Evolutionary conservation across 2,888 invertebrate species (phyloP).

Genomic region (Epinotia ramella): DNA sequence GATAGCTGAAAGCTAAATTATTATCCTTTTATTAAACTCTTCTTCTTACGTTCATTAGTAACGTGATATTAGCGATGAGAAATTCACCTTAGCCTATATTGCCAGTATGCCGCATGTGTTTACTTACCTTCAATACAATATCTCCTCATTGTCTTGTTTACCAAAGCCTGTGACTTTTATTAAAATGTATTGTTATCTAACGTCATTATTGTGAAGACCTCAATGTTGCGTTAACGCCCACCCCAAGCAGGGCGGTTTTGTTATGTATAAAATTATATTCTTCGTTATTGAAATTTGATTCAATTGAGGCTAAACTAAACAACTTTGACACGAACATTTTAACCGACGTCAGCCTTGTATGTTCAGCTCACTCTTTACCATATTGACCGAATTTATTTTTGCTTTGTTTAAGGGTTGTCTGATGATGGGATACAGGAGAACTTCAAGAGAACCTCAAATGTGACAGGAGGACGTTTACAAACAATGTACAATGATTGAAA

Average conservation of each 20-base stretch:
- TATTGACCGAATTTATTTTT: no score
- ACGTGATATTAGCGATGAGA: neutral
- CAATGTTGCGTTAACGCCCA: constrained; percentile 17
- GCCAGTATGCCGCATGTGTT: neutral
- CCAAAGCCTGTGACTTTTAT: constrained; percentile 30
- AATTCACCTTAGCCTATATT: neutral
- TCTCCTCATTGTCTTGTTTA: constrained; percentile 23
- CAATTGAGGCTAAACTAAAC: constrained; percentile 4
- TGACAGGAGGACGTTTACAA: no score
- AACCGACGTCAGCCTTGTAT: no score
- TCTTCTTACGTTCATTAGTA: neutral
- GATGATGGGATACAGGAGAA: no score
- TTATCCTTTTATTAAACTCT: neutral
- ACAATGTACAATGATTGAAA: no score
- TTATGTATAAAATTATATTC: neutral
- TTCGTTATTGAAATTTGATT: neutral
- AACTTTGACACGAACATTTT: neutral
- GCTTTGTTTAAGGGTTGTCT: no score
- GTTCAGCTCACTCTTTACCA: no score
- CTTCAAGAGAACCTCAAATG: no score
- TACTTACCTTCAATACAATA: constrained; percentile 1
- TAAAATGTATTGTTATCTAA: constrained; percentile 25
- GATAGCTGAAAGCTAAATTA: neutral
- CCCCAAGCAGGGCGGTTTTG: neutral
- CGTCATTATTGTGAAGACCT: constrained; percentile 16